Base-by-base conservation (phyloP, 2,797 vertebrate genomes). In the Galagoides demidoff region DNA sequence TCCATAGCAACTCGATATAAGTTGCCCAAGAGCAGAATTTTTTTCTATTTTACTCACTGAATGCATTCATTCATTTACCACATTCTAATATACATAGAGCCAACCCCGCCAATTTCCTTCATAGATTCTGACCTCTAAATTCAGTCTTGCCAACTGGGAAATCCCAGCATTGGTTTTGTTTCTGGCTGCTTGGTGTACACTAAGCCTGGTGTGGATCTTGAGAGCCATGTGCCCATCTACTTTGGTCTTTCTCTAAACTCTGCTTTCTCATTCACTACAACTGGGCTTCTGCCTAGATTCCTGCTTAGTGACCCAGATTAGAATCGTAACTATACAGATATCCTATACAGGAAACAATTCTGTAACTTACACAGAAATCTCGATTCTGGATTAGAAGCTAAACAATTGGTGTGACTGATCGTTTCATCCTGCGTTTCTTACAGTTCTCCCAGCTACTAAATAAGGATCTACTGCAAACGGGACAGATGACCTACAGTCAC, bases 361-460 rank as follows among this genome's bases (percentile, higher is more conserved):
- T 52, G 49, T 52, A 52, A 52, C 14, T 16, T 16, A 52, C 4
- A 52, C 49, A 52, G 49, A 70, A 89, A 90, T 8, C 29, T 14
- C 9, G 23, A 2, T 57, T 68, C 66, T 90, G 29, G 2, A 87
- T 79, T 64, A 43, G 49, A 87, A 78, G 23, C 3, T 71, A 57
- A 90, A 89, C 17, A 55, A 23, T 74, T 31, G 82, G 16, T 66
- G 45, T 37, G 25, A 52, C 0, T 27, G 84, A 66, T 3, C 3
- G 9, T 85, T 73, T 95, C 66, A 61, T 91, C 52, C 25, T 81
- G 7, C 57, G 8, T 88, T 84, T 82, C 85, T 82, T 78, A 77
- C 13, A 27, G 31, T 9, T 22, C 34, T 70, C 25, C 29, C n/a
- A 94, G 7, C 37, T 89, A 34, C 45, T 87, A 82, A 87, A 43